Evolutionary conservation across 2,113 vertebrate genomes (phyloP).

Genomic region (Acinonyx jubatus): DNA sequence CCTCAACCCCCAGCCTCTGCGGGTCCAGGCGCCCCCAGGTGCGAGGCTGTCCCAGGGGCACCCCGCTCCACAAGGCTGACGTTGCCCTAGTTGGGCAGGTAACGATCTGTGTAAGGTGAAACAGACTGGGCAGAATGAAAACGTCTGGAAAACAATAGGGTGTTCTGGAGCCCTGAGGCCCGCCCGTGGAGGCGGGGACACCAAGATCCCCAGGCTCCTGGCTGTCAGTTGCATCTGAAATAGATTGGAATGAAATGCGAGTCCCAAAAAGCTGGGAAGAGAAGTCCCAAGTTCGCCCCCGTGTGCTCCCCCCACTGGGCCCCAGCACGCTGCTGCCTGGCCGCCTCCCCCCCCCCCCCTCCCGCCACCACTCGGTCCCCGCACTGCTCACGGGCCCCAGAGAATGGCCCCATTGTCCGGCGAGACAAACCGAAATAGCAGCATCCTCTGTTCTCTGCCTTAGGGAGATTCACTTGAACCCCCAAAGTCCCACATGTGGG

Average conservation of each 20-base stretch:
- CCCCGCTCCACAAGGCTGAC: neutral
- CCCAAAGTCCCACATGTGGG: conserved; percentile 70
- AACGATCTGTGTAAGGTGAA: neutral
- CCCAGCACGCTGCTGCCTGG: neutral
- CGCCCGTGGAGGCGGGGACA: neutral
- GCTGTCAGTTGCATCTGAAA: conserved; percentile 63
- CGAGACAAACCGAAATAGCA: conserved; percentile 63
- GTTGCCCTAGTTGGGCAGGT: neutral
- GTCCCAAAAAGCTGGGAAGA: conserved; percentile 17
- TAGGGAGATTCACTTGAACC: conserved; percentile 67
- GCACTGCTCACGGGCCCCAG: neutral
- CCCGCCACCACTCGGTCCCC: conserved; percentile 39
- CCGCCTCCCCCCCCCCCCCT: conserved; percentile 61
- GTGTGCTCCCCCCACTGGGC: neutral
- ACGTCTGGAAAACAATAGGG: neutral
- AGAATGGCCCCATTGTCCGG: conserved; percentile 66
- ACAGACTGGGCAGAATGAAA: conserved; percentile 3
- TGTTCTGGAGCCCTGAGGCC: neutral
- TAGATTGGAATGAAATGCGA: conserved; percentile 49
- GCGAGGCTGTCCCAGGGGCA: accelerated
- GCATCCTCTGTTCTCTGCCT: conserved; percentile 60
- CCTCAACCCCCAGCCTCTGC: too few relatives aligned
- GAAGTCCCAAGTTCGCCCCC: neutral
- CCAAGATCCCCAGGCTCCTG: neutral
- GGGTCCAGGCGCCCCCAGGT: neutral